Evolutionary conservation across 2,113 vertebrate species (phyloP), one percentile per base, ranked within the genome.

Genomic region (Theristicus caerulescens): DNA sequence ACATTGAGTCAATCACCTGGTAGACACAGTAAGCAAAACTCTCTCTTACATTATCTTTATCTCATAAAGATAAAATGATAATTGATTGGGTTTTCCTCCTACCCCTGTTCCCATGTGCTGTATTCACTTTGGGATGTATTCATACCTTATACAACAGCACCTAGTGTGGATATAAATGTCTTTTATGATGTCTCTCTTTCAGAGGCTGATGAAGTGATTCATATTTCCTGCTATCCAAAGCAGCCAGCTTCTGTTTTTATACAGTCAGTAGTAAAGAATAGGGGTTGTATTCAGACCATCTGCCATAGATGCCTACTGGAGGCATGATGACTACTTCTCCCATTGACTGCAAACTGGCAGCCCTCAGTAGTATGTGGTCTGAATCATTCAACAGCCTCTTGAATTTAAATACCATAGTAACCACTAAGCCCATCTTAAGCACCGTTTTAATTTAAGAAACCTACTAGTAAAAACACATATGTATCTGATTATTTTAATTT

Each of bases 151-250:
- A 92, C 91, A 95, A 86, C 86, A 83, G 70, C 44, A 88, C 67
- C 38, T 79, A 82, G 72, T 86, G 79, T 93, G 79, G 86, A 65
- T 95, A 69, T 95, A 90, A 92, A 65, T 88, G 71, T 82, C 86
- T 86, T 93, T 93, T 88, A 92, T 90, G 82, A 82, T 90, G 72
- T 91, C 54, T 59, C 16, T 58, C 72, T 94, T 95, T 96, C 71
- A 90, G 82, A 66, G 64, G 57, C 82, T 94, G 93, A 93, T 94
- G 82, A 93, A 95, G 79, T 93, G 88, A 96, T 94, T 93, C 82
- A 88, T 94, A 93, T 94, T 93, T 96, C 82, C 91, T 97, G 94
- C 80, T 76, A 80, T 81, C 82, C 82, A 70, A 82, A 93, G 88
- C 73, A 94, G 73, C 21, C 88, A 92, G 58, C 66, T 95, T 94